Percentiles rank a stretch among this genome's conserved stretches.
Conservation (phyloP, 2,113 vertebrate genomes). For the Tricholaema leucomelas region DNA sequence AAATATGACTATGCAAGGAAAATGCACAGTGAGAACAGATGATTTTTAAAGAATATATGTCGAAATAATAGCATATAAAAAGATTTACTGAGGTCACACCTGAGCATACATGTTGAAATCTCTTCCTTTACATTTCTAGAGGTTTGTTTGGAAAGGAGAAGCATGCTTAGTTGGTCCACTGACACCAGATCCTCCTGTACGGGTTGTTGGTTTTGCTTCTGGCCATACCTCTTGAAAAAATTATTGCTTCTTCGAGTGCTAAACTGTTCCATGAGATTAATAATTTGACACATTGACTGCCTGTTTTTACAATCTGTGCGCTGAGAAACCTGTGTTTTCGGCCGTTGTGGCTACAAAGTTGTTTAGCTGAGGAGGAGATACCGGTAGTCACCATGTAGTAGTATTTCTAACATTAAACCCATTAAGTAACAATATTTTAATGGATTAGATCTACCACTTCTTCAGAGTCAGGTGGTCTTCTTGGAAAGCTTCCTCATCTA, state of each 20-base stretch:
- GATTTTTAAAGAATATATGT: conserved; percentile 11
- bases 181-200: neutral
- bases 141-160: conserved; percentile 11
- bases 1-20: neutral
- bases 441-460: neutral
- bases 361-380: neutral
- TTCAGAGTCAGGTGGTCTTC: neutral
- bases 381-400: neutral
- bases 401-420: neutral
- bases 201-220: neutral
- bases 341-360: neutral
- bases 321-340: neutral
- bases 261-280: neutral
- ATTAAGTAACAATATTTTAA: neutral
- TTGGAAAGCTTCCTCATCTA: neutral
- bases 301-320: neutral
- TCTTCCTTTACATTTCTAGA: neutral
- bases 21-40: neutral
- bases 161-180: neutral
- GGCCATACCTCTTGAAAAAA: neutral
- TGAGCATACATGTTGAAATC: neutral
- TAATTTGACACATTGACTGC: neutral
- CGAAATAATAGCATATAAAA: neutral
- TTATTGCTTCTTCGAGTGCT: neutral
- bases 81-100: neutral